Evolutionary conservation across 2,888 invertebrate species (phyloP), one percentile per base, ranked within the genome.

Genomic region (Cepaea hortensis): DNA sequence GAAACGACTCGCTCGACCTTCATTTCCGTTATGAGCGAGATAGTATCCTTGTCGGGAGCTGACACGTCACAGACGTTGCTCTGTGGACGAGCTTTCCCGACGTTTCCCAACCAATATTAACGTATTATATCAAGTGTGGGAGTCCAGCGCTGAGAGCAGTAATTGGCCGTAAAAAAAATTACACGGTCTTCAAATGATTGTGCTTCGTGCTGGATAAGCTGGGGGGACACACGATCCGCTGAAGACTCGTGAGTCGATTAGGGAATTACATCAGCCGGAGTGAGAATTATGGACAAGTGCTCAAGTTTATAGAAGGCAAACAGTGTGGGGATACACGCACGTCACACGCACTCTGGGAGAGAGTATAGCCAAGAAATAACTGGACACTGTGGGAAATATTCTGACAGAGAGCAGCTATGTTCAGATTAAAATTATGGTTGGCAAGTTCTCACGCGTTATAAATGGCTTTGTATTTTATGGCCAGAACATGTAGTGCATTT

Each of bases 111-210:
- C 77, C 87, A 75, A 83, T 87, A 88, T 88, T 88, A 88, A 88
- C 85, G 88, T 87, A 88, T 88, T 88, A 87, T 88, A 88, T 88
- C 88, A 88, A 85, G 65, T 55, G 76, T 23, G 68, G 65, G 81
- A 55, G 80, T 70, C 88, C 86, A 68, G 62, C 73, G 55, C 79
- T 68, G 9, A 7, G 46, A 83, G 68, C 87, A 80, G 87, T 88
- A 88, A 88, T 88, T 88, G 88, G 87, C 87, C 87, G 88, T 88
- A 87, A 87, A 88, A 79, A 88, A 87, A 88, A 88, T 88, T 88
- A 87, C 88, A 87, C 88, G 88, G 87, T 87, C 85, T 87, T 82
- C 82, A 79, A 88, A 80, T 87, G 88, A 88, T 88, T 87, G 88
- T 88, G 83, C 85, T 85, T 46, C 73, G 81, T 73, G 62, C 68